Percentiles rank a stretch among this genome's conserved stretches.
These are phyloP conservation scores for Odontophorus gujanensis DNA, from an alignment of 2,113 vertebrate genomes.

Conservation along the genomic window DNA sequence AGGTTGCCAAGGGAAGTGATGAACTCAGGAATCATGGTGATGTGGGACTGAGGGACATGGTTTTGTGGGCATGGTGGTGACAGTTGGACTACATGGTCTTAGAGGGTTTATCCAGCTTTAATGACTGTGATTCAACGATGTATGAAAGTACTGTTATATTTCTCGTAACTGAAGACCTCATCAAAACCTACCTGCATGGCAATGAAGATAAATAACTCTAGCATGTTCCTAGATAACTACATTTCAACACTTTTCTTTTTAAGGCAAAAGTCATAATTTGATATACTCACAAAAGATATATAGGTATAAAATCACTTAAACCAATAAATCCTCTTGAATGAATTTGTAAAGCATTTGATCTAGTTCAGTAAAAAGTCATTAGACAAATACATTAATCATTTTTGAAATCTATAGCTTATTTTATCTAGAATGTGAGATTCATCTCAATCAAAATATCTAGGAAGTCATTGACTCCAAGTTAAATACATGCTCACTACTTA, in stretches of 20 bases:
- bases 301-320: background rate
- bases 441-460: background rate
- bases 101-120: no score
- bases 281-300: background rate
- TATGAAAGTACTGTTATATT: background rate
- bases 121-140: no score
- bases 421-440: background rate
- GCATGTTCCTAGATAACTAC: background rate
- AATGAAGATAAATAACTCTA: background rate
- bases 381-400: background rate
- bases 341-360: background rate
- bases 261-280: background rate
- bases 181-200: background rate
- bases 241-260: rapidly evolving
- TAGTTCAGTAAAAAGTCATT: background rate
- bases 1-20: no score
- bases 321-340: background rate
- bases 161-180: background rate
- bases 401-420: background rate
- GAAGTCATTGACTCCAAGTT: constrained; percentile 5
- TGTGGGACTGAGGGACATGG: no score
- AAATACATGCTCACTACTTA: background rate
- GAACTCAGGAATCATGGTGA: no score
- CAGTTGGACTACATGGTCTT: no score
- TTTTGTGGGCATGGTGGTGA: no score